phyloP scores from a whole-genome alignment of 2,888 invertebrate species.

The Tortricodes alternella region DNA sequence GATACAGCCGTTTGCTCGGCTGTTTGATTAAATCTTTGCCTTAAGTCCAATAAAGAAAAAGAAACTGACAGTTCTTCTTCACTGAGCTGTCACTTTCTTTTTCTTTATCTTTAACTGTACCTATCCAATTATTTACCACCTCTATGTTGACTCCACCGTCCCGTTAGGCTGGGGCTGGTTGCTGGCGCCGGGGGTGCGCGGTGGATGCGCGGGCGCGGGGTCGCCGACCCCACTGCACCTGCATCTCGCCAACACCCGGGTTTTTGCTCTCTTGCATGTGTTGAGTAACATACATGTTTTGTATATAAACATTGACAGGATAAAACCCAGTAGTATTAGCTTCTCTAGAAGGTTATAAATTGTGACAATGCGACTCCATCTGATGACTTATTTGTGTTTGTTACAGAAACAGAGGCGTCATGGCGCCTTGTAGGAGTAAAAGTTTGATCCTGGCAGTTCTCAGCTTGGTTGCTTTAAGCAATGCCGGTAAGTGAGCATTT shows the following conservation, averaged over 20 bases:
- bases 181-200: slow-evolving; percentile 34
- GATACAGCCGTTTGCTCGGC: too few species aligned
- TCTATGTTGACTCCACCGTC: too few species aligned
- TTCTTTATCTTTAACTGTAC: too few species aligned
- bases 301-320: not conserved
- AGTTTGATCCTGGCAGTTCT: slow-evolving; percentile 41
- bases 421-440: slow-evolving; percentile 51
- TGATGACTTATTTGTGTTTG: not conserved
- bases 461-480: slow-evolving; percentile 28
- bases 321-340: not conserved
- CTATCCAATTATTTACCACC: too few species aligned
- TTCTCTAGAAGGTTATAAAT: not conserved
- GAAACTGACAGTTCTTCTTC: too few species aligned
- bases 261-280: slow-evolving; percentile 39
- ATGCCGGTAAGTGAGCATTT: slow-evolving; percentile 43
- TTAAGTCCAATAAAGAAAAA: too few species aligned
- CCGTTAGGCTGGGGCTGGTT: slow-evolving; percentile 13
- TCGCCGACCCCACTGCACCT: slow-evolving; percentile 38
- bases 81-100: too few species aligned
- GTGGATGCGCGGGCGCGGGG: slow-evolving; percentile 39
- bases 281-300: not conserved
- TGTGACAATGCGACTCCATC: not conserved
- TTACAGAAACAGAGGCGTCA: slow-evolving; percentile 51
- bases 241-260: slow-evolving; percentile 27
- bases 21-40: too few species aligned